phyloP scores from a whole-genome alignment of 2,113 vertebrate genomes.

The Prunella himalayana region DNA sequence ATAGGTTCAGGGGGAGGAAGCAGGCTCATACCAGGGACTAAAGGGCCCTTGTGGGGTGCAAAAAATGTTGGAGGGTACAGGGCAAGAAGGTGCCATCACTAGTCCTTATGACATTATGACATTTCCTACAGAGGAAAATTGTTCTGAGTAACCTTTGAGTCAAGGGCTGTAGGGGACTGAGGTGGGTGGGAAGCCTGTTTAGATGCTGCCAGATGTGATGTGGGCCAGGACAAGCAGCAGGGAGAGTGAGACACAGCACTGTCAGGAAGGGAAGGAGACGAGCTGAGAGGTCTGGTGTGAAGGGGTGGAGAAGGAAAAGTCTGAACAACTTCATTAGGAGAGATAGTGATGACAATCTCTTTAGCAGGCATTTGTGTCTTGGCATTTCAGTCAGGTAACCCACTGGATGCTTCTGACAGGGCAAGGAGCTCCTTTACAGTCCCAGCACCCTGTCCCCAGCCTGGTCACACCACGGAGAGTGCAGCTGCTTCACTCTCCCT shows the following conservation, averaged over 20 bases:
- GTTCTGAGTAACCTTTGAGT: background rate
- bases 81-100: background rate
- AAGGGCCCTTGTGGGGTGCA: background rate
- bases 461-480: rapidly evolving
- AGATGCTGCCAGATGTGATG: background rate
- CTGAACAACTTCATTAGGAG: background rate
- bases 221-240: background rate
- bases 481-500: background rate
- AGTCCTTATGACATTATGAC: background rate
- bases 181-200: background rate
- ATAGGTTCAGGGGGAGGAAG: background rate
- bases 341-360: background rate
- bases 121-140: background rate
- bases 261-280: background rate
- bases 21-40: background rate
- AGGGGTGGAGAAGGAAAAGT: background rate
- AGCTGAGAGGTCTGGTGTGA: background rate
- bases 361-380: background rate
- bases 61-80: background rate
- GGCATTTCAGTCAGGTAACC: background rate
- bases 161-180: background rate
- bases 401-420: rapidly evolving
- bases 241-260: background rate
- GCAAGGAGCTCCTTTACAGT: background rate
- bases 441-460: background rate